Evolutionary conservation across 2,888 invertebrate genomes (phyloP).

Genomic region (Hymenopus coronatus): DNA sequence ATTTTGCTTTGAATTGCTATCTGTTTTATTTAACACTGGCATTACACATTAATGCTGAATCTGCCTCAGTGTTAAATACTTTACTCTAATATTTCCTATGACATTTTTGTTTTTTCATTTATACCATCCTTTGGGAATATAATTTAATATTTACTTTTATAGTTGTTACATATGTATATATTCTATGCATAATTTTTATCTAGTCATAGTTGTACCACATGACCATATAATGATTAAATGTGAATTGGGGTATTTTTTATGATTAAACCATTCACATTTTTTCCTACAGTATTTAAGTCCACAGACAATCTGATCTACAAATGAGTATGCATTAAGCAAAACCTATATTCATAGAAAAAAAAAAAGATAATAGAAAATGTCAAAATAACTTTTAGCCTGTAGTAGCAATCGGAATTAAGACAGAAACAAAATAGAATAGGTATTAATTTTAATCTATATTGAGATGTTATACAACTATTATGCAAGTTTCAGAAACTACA

Average conservation of each 20-base stretch:
- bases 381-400: not conserved
- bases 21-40: not conserved
- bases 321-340: not conserved
- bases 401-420: not conserved
- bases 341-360: not conserved
- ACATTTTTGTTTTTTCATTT: not conserved
- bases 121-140: not conserved
- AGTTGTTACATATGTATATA: not conserved
- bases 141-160: not conserved
- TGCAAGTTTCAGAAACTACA: not conserved
- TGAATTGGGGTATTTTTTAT: not conserved
- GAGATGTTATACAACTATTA: not conserved
- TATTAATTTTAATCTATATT: not conserved
- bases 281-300: not conserved
- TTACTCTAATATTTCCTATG: not conserved
- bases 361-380: not conserved
- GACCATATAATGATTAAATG: not conserved
- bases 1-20: not conserved
- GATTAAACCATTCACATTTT: not conserved
- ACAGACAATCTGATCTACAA: not conserved
- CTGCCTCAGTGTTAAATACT: not conserved
- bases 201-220: not conserved
- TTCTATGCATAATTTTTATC: not conserved
- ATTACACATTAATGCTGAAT: not conserved
- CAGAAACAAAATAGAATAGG: not conserved